These are phyloP conservation scores for Macquaria australasica DNA, from an alignment of 2,113 vertebrate species.

Conservation along the genomic window DNA sequence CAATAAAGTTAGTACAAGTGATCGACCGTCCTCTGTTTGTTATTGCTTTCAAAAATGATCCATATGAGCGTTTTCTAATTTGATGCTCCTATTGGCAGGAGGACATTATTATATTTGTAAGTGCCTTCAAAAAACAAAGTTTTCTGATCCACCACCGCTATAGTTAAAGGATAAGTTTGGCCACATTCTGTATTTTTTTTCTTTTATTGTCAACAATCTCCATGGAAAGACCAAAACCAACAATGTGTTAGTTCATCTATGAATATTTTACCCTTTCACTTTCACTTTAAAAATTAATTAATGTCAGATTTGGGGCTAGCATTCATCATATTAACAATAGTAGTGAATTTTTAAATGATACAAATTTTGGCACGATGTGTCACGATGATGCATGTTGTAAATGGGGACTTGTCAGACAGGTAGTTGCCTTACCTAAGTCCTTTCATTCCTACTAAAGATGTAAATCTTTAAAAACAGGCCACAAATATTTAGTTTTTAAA, in stretches of 20 bases:
- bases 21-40: background rate
- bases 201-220: background rate
- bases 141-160: background rate
- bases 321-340: background rate
- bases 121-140: background rate
- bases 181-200: background rate
- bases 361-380: background rate
- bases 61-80: too few species aligned
- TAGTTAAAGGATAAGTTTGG: background rate
- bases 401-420: background rate
- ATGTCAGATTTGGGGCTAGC: background rate
- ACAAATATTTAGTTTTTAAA: background rate
- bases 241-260: too few species aligned
- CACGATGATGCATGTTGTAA: background rate
- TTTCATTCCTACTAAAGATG: background rate
- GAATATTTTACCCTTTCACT: too few species aligned
- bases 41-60: background rate
- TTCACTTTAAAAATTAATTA: background rate
- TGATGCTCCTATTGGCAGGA: too few species aligned
- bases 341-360: background rate
- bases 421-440: background rate
- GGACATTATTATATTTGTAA: too few species aligned
- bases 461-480: background rate
- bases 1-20: background rate
- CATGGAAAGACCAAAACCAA: too few species aligned